Base-by-base conservation (phyloP, 2,113 vertebrate genomes). In the Limnothrissa miodon region DNA sequence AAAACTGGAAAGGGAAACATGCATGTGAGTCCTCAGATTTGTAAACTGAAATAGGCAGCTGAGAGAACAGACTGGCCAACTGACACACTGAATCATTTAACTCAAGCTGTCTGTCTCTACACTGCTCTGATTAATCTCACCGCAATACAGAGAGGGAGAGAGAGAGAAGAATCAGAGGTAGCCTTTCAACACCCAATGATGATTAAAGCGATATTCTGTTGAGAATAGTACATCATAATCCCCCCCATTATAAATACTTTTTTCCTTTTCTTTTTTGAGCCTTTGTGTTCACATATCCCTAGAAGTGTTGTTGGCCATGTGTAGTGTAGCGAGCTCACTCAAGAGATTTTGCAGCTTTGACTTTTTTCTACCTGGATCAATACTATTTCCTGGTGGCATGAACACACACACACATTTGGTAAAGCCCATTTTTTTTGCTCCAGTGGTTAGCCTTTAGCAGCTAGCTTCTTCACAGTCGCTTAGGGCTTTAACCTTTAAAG, bases 311-410 rank as follows among this genome's bases (percentile, higher is more conserved):
- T 74, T 74, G 29, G 11, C 66, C 15, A 9, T 36, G 66, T 4
- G 17, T 15, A 15, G 15, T 5, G 11, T 1, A 74, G 36, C 15
- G 10, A 4, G 10, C 8, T 74, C 66, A 33, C 33, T 13, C 66
- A 39, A 33, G 11, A 74, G 66, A 10, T 33, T 11, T 5, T 15
- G 4, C 13, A 0, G 66, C 29, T 29, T 33, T 36, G 66, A 33
- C 66, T 74, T 74, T 74, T 33, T 36, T 74, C 66, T 74, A 17
- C 29, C 66, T 74, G 11, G 29, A 74, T 74, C 29, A 74, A 74
- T 74, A 36, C 29, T 33, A 15, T 33, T 74, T 74, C 66, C 33
- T 25, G 59, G 59, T 7, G 59, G 66, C 25, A 9, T 13, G 1
- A 36, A 36, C 3, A 74, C 10, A 36, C 66, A 74, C 9, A 33